Evolutionary conservation across 1,140 invertebrate species (phyloP).

Genomic region (Drosophila jambulina): DNA sequence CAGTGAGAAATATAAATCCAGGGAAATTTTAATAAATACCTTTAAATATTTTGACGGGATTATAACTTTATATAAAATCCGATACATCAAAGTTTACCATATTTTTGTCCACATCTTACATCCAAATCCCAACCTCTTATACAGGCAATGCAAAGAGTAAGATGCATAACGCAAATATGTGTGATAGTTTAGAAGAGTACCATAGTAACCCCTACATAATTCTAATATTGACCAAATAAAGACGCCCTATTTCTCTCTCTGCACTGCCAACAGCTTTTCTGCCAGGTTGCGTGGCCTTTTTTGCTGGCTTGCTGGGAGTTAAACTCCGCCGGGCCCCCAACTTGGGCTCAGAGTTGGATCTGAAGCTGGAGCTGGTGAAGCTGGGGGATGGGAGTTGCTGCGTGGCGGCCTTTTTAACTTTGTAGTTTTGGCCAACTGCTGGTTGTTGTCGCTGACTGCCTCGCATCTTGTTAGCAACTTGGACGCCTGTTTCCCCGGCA

Average conservation of each 20-base stretch:
- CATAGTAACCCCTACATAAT: neutral
- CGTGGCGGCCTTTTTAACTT: conserved; percentile 70
- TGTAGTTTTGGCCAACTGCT: conserved; percentile 61
- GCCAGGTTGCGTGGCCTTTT: conserved; percentile 62
- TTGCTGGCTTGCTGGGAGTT: conserved; percentile 34
- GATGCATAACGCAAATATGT: too few species aligned
- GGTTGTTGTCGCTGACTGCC: conserved; percentile 71
- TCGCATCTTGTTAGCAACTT: conserved; percentile 77
- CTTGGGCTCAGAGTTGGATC: conserved; percentile 16
- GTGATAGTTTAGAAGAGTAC: too few species aligned
- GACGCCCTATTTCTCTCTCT: neutral
- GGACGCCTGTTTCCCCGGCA: conserved; percentile 34
- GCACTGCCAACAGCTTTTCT: conserved; percentile 6
- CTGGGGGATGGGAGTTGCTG: conserved; percentile 19
- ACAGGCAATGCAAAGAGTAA: too few species aligned
- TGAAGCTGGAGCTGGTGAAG: neutral
- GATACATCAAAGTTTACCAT: too few species aligned
- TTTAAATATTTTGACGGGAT: too few species aligned
- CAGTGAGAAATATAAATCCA: neutral
- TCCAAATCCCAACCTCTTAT: too few species aligned
- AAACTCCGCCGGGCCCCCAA: conserved; percentile 17
- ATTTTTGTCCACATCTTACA: too few species aligned
- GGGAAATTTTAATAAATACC: too few species aligned
- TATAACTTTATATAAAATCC: too few species aligned
- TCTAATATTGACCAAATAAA: neutral